Evolutionary conservation across 2,888 invertebrate genomes (phyloP), one percentile per base, ranked within the genome.

Genomic region (Liposcelis brunnea): DNA sequence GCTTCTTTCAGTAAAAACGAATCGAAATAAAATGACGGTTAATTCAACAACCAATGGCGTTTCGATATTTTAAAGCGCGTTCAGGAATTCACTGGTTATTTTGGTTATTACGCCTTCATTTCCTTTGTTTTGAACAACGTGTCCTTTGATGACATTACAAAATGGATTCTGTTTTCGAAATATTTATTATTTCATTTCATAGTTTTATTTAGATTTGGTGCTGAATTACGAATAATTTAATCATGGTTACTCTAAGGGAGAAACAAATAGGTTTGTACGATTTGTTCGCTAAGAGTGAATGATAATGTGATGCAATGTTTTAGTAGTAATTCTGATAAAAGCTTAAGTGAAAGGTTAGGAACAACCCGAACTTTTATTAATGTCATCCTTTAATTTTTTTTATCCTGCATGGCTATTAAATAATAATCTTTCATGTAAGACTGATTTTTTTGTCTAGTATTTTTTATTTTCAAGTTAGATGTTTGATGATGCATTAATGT

Each of bases 231-330:
- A 26, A 8, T 26, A 26, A 26, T 26, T 26, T 33, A 43, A 47
- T 34, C 36, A 55, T 53, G 51, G 54, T 55, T 52, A 54, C 59
- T 40, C 52, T 59, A 48, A 55, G 57, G 42, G 60, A 61, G 50
- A 58, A 58, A 44, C 60, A 61, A 52, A 59, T 61, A 49, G 57
- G 61, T 60, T 50, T 51, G 58, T 54, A 48, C 43, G 44, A 44
- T 44, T 47, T 42, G 10, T 35, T 35, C 4, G 4, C 8, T 26
- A 26, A 4, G 26, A n/a, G n/a, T n/a, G n/a, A n/a, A n/a, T n/a
- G n/a, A n/a, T n/a, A n/a, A n/a, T n/a, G n/a, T n/a, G n/a, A n/a
- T n/a, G n/a, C n/a, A n/a, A n/a, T n/a, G n/a, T n/a, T n/a, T n/a
- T n/a, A n/a, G n/a, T n/a, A n/a, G n/a, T n/a, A n/a, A n/a, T n/a